Evolutionary conservation across 2,797 vertebrate genomes (phyloP), one percentile per base, ranked within the genome.

Genomic region (Oceanodroma leucorhoa): DNA sequence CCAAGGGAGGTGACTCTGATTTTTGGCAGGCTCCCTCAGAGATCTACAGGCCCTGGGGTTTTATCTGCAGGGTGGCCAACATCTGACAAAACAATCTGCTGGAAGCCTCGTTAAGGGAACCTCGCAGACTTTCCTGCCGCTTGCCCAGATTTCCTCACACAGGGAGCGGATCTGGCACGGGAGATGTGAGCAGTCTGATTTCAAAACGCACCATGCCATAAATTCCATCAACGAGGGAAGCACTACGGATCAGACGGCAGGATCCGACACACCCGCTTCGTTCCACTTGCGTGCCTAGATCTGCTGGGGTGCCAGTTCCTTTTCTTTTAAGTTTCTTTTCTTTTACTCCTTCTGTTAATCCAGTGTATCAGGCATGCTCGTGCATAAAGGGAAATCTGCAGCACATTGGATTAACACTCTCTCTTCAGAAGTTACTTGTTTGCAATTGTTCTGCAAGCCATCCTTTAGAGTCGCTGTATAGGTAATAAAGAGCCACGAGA

Each of bases 41-140:
- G 66, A 76, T 30, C 73, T 62, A 14, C 40, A 43, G 45, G 53
- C 43, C 58, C 45, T 17, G 46, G 41, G n/a, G 40, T 30, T 83
- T 73, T 70, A 66, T 81, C 40, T 57, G 50, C 58, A 54, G 67
- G 43, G 67, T 64, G 55, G 73, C 83, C 75, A 89, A 80, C 71
- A 93, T 92, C 75, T 95, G 90, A 75, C 50, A 45, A 87, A 85
- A 65, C 69, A 93, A 66, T 89, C 71, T 83, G 30, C 67, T 80
- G 83, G 60, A 77, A 73, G 36, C 45, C 66, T 45, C 4, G 0
- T 46, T 70, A 50, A 53, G 58, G 78, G 79, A 93, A 69, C 23
- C 72, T 91, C 3, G 2, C 57, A 51, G 83, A 36, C 20, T 92
- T 67, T 69, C 75, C 76, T 72, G 50, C 26, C 0, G 1, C 64